Evolutionary conservation across 1,140 invertebrate species (phyloP), one percentile per base, ranked within the genome.

Genomic region (Nilaparvata lugens): DNA sequence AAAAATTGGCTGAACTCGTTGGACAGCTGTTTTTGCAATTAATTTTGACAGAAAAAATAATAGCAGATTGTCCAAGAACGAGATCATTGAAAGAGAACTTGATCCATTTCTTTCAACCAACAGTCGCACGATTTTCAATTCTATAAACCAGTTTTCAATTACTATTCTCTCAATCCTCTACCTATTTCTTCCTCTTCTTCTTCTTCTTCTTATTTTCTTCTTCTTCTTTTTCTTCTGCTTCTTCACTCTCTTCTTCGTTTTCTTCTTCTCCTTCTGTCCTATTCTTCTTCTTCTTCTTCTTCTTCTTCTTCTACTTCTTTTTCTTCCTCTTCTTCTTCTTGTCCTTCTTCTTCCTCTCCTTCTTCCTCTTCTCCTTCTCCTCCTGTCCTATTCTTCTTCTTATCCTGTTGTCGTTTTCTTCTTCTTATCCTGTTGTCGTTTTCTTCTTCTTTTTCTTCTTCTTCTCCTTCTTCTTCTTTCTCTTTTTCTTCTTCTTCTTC

Each of bases 251-350:
- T 28, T 28, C 28, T 28, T 28, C 28, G 3, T 53, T 5, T 53
- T 16, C 14, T 16, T 21, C 28, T 53, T 53, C 21, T 57, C 5
- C n/a, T 57, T 57, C 55, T 16, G 6, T 16, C 14, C 4, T 21
- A 4, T 53, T 53, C 21, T 57, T 16, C n/a, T 57, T 57, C 55
- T 16, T 57, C 31, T 43, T 40, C 6, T 25, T 40, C 23, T 57
- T 40, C n/a, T 57, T 43, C 16, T 42, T 18, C n/a, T 40, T 48
- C n/a, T 57, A 3, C n/a, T 57, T 18, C 31, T 57, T 43, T 19
- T 38, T 42, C n/a, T 48, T 14, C 56, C 14, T 28, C 52, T 14
- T 28, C 52, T 28, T 28, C 52, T 14, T 16, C 52, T 7, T 16
- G 4, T 7, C 14, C 52, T 21, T 21, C 24, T 54, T 24, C 56